Evolutionary conservation across 2,113 vertebrate genomes (phyloP).

Genomic region (Amazona guildingii): DNA sequence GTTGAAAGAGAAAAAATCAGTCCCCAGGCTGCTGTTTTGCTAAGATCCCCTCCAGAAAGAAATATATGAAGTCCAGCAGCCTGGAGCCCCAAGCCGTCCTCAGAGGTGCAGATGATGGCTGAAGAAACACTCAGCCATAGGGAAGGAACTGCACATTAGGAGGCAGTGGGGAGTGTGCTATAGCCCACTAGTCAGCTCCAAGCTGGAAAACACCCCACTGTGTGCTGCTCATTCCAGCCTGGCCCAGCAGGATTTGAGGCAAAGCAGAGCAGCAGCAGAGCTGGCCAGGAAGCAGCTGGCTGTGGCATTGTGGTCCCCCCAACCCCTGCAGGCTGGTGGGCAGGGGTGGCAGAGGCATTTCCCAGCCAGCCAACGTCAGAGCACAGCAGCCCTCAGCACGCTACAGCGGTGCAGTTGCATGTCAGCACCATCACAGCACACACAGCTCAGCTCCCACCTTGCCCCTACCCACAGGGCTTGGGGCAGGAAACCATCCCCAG

Average conservation of each 20-base stretch:
- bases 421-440: not conserved
- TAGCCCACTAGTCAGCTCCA: not conserved
- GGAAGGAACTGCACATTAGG: fast-evolving
- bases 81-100: not conserved
- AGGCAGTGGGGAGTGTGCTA: not conserved
- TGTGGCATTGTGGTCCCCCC: fast-evolving
- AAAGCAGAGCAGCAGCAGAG: not conserved
- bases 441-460: not conserved
- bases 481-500: not conserved
- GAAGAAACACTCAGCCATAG: not conserved
- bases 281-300: not conserved
- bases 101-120: fast-evolving
- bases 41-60: not conserved
- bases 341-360: not conserved
- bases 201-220: not conserved
- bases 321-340: fast-evolving
- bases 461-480: not conserved
- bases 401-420: fast-evolving
- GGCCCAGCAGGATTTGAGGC: fast-evolving
- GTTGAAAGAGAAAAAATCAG: not conserved
- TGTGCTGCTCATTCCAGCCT: not conserved
- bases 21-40: not conserved
- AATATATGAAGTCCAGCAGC: not conserved
- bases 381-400: not conserved
- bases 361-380: not conserved